Evolutionary conservation across 2,888 invertebrate genomes (phyloP).

Genomic region (Drosophila maculinotata): DNA sequence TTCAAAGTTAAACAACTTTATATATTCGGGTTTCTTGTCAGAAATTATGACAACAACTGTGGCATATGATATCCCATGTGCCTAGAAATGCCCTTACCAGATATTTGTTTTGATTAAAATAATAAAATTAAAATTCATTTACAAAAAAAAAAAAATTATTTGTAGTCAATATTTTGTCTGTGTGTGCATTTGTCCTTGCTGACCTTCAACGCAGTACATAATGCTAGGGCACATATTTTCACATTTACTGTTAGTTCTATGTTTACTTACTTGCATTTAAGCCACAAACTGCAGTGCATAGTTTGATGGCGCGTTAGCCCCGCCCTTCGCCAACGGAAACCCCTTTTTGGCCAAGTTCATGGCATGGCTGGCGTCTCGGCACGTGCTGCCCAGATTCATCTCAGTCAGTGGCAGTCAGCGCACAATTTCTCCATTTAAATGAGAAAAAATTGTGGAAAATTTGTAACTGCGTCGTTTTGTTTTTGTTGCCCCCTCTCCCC

Average conservation of each 20-base stretch:
- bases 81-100: no score
- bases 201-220: constrained; percentile 37
- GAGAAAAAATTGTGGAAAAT: constrained; percentile 73
- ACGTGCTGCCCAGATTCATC: constrained; percentile 77
- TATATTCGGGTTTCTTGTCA: no score
- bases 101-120: no score
- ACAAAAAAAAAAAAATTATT: no score
- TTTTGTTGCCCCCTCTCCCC: constrained; percentile 15
- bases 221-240: constrained; percentile 8
- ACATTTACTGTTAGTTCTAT: constrained; percentile 10
- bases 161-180: no score
- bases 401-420: constrained; percentile 68
- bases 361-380: constrained; percentile 49
- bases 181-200: constrained; percentile 13
- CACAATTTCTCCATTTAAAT: constrained; percentile 77
- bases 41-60: no score
- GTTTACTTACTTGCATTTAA: constrained; percentile 48
- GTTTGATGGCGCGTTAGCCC: constrained; percentile 28
- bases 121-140: no score
- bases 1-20: no score
- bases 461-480: constrained; percentile 73
- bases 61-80: no score
- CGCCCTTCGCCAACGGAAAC: background rate
- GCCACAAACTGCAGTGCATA: constrained; percentile 52
- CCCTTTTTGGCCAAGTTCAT: no score